phyloP scores from a whole-genome alignment of 2,888 invertebrate genomes.

The Lepas anatifera region DNA sequence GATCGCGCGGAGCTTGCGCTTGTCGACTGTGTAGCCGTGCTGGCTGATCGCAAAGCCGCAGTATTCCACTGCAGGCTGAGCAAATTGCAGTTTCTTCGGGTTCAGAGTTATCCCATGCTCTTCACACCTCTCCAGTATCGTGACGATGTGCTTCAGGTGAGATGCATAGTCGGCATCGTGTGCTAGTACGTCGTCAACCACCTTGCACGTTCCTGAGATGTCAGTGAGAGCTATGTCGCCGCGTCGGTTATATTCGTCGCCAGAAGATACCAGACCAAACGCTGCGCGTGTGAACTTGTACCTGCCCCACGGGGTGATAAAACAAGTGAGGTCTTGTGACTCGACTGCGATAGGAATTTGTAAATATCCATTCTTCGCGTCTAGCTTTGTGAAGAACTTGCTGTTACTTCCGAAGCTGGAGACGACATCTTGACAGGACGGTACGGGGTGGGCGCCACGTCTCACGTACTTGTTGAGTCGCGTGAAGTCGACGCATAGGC shows the following conservation, averaged over 20 bases:
- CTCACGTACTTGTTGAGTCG: too few relatives aligned
- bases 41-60: background rate
- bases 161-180: background rate
- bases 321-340: background rate
- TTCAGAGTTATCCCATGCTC: background rate
- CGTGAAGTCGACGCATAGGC: too few relatives aligned
- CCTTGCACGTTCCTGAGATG: background rate
- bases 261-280: background rate
- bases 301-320: background rate
- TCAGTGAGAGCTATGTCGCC: background rate
- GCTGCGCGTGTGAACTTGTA: background rate
- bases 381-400: constrained; percentile 1
- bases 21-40: background rate
- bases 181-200: background rate
- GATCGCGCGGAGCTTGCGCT: constrained; percentile 14
- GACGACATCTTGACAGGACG: too few relatives aligned
- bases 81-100: background rate
- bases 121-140: background rate
- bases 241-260: background rate
- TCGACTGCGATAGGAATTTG: background rate
- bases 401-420: too few relatives aligned
- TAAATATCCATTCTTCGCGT: background rate
- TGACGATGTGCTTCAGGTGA: background rate
- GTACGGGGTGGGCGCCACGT: too few relatives aligned
- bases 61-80: background rate